Base-by-base conservation (phyloP, 2,113 vertebrate species). In the Trematocara nigrifrons region DNA sequence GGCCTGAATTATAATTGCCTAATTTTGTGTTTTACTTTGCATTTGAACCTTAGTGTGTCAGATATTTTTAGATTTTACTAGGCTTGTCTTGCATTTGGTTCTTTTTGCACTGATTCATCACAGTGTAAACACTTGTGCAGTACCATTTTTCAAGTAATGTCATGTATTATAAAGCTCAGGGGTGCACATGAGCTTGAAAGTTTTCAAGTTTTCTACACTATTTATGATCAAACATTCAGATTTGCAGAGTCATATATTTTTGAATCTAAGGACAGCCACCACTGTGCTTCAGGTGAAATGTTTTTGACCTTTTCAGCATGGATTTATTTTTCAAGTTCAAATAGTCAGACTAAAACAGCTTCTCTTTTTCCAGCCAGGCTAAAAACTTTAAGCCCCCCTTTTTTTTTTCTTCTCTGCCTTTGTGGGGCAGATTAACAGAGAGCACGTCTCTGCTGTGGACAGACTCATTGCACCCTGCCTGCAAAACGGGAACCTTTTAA, bases 391-490 rank as follows among this genome's bases (percentile, higher is more conserved):
- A 76, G 26, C 6, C 71, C 2, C 4, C 1, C 47, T 42, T 69
- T 42, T 1, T 74, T 42, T 69, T 42, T 6, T 16, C 66, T 18
- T 74, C 22, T 47, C 66, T 76, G 71, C 71, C 45, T 76, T 76
- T 76, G 71, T 51, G 15, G 16, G 71, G 45, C 45, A 76, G 71
- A 76, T 76, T 76, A 76, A 76, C 71, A 33, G 26, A 49, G 69
- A 49, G 29, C 10, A 51, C 71, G 33, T 51, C 71, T 31, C 71
- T 51, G 86, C 84, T 77, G 12, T 82, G 45, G 83, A 71, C 81
- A 90, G 77, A 89, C 86, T 87, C 84, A 86, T 61, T 3, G 51
- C 40, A 82, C 80, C 71, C 88, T 80, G n/a, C 84, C 83, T 86
- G 79, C 74, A 57, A 77, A 87, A 89, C 61, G 52, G 84, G 61